Conservation (phyloP, 1,140 invertebrate species). For the Maconellicoccus hirsutus region DNA sequence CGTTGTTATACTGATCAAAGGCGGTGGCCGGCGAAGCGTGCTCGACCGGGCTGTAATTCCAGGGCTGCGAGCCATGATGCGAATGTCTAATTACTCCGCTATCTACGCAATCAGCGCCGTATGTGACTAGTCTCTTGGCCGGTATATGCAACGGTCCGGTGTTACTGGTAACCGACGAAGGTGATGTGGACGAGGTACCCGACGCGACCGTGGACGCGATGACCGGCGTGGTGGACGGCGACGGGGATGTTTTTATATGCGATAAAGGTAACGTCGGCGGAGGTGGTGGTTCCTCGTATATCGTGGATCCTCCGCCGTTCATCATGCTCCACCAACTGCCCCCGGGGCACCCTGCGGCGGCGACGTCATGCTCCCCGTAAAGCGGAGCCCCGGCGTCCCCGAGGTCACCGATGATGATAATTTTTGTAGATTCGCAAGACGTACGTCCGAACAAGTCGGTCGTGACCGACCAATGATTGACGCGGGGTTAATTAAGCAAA, state of each 20-base stretch:
- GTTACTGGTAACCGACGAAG: constrained; percentile 50
- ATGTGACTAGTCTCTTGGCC: constrained; percentile 54
- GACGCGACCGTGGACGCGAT: constrained; percentile 47
- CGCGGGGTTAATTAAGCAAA: neutral
- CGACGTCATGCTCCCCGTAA: constrained; percentile 59
- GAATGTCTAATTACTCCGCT: constrained; percentile 61
- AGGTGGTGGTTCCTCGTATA: constrained; percentile 62
- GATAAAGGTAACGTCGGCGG: constrained; percentile 39
- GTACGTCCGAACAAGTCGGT: constrained; percentile 23
- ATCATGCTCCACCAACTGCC: constrained; percentile 70
- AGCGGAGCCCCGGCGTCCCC: constrained; percentile 58
- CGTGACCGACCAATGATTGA: constrained; percentile 20
- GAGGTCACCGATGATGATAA: constrained; percentile 62
- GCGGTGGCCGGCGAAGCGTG: constrained; percentile 46
- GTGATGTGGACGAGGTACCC: constrained; percentile 54
- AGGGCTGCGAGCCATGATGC: constrained; percentile 48
- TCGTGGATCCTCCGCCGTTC: constrained; percentile 47
- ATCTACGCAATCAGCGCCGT: constrained; percentile 39
- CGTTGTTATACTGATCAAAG: constrained; percentile 57
- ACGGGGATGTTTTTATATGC: constrained; percentile 36
- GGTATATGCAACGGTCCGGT: constrained; percentile 67
- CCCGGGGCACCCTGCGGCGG: constrained; percentile 56
- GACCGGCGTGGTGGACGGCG: constrained; percentile 39
- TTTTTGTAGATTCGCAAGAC: constrained; percentile 37
- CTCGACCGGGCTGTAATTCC: constrained; percentile 55